These are phyloP conservation scores for Eunapius fragilis DNA, from an alignment of 37 sponge, comb jelly and placozoan genomes.

Conservation along the genomic window DNA sequence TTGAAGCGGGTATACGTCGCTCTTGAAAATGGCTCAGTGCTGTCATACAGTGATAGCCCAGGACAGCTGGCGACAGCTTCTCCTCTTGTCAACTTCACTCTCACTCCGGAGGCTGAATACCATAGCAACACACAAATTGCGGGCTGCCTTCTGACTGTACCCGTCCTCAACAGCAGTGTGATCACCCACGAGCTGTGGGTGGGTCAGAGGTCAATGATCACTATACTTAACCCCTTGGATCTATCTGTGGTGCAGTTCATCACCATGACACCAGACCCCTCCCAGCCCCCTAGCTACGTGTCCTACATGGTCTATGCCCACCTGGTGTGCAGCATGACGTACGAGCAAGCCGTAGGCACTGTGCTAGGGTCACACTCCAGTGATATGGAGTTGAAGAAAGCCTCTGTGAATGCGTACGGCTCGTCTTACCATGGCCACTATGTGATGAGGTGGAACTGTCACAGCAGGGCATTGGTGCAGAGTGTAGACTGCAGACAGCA, in stretches of 20 bases:
- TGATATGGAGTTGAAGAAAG: background rate
- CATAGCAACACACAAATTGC: constrained; percentile 25
- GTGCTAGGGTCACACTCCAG: background rate
- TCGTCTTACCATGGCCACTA: constrained; percentile 64
- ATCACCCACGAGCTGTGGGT: constrained; percentile 66
- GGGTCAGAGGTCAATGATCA: constrained; percentile 63
- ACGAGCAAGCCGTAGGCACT: constrained; percentile 2
- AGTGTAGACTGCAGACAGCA: constrained; percentile 35
- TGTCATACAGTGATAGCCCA: constrained; percentile 29
- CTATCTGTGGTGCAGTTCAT: constrained; percentile 43
- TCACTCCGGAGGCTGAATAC: constrained; percentile 19
- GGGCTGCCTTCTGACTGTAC: constrained; percentile 15
- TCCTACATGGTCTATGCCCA: constrained; percentile 39
- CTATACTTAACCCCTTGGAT: constrained; percentile 42
- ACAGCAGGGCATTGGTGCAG: constrained; percentile 8
- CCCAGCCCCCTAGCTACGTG: constrained; percentile 47
- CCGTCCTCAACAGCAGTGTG: background rate
- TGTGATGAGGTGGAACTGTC: constrained; percentile 59
- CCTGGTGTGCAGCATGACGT: constrained; percentile 27
- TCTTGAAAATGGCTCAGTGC: constrained; percentile 54
- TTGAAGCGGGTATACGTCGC: constrained; percentile 51
- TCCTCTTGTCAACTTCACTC: background rate
- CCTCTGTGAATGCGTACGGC: constrained; percentile 48
- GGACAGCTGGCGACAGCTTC: background rate
- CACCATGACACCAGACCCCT: constrained; percentile 29